These are phyloP conservation scores for Chelonoidis abingdonii DNA, from an alignment of 2,113 vertebrate genomes.

Conservation along the genomic window DNA sequence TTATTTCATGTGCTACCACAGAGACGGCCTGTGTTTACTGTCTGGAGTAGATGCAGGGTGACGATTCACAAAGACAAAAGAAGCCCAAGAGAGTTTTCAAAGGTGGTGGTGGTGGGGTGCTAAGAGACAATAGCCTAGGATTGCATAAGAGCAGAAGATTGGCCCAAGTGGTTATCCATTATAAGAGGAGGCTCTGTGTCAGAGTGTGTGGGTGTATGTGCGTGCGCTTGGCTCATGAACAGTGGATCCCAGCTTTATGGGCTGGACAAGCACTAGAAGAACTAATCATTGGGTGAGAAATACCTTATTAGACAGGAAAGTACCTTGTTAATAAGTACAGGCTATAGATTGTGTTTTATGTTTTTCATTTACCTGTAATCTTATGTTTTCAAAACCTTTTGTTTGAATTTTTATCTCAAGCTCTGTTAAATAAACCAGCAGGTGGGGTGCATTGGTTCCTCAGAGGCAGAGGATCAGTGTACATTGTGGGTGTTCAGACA, in stretches of 20 bases:
- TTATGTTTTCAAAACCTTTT: background rate
- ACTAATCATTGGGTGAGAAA: background rate
- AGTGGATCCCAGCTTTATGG: background rate
- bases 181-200: background rate
- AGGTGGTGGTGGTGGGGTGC: background rate
- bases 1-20: background rate
- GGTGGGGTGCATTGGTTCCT: no score
- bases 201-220: background rate
- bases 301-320: background rate
- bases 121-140: background rate
- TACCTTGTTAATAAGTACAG: background rate
- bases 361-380: background rate
- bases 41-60: background rate
- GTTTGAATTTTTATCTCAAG: background rate
- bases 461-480: no score
- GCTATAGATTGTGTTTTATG: background rate
- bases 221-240: background rate
- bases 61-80: background rate
- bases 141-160: background rate
- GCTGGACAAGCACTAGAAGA: background rate
- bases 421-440: no score
- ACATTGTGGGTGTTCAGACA: background rate
- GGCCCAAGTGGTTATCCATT: background rate
- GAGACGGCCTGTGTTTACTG: background rate
- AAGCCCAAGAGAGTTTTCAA: background rate